phyloP scores from a whole-genome alignment of 2,113 vertebrate species.

The pig (Sus scrofa) region DNA sequence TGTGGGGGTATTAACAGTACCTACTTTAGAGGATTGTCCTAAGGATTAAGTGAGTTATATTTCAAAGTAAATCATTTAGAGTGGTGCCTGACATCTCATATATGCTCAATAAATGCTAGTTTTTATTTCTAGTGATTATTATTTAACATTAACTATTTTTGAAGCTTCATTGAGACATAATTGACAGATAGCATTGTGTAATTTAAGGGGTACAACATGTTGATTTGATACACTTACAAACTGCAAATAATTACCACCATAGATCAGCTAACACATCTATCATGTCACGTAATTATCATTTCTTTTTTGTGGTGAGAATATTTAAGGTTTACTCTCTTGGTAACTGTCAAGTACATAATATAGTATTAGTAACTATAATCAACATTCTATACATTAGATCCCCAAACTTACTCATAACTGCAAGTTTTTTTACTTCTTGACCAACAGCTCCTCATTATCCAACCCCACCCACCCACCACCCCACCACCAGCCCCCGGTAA shows the following conservation, averaged over 20 bases:
- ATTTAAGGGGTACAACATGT: not conserved
- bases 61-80: conserved; percentile 5
- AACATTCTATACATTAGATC: not conserved
- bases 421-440: not conserved
- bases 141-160: not conserved
- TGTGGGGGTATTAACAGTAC: not conserved
- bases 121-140: not conserved
- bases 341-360: not conserved
- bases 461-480: no score
- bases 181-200: not conserved
- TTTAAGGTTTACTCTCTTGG: not conserved
- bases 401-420: not conserved
- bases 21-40: not conserved
- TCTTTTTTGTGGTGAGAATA: not conserved
- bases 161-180: not conserved
- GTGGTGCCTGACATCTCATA: not conserved
- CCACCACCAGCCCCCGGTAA: not conserved
- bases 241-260: not conserved
- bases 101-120: not conserved
- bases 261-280: not conserved
- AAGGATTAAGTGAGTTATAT: not conserved
- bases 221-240: not conserved
- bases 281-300: not conserved
- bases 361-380: not conserved
- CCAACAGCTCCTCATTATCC: not conserved